Evolutionary conservation across 2,888 invertebrate genomes (phyloP).

Genomic region (Parascotia fuliginaria): DNA sequence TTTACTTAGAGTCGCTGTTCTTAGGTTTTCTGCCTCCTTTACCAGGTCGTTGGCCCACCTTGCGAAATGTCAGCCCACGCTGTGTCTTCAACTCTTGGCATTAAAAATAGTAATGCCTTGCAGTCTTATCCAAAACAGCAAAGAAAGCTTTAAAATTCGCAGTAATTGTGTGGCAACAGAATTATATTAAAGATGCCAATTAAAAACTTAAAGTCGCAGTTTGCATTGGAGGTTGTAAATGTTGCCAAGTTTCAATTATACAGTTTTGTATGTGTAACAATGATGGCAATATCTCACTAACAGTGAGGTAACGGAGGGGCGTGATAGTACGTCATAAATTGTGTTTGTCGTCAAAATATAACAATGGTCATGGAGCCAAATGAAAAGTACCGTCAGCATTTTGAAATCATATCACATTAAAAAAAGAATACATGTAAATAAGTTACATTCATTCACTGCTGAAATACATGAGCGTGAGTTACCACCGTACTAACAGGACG

Average conservation of each 20-base stretch:
- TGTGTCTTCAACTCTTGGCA: no score
- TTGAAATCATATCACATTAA: no score
- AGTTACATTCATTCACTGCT: no score
- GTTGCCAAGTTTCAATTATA: constrained; percentile 49
- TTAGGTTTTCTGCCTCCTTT: no score
- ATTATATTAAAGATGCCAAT: background rate
- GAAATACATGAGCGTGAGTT: no score
- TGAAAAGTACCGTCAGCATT: constrained; percentile 14
- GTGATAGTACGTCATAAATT: constrained; percentile 64
- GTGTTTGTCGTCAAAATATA: constrained; percentile 61
- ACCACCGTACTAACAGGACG: no score
- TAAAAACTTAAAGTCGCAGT: background rate
- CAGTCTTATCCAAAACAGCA: no score
- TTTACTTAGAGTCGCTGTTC: no score
- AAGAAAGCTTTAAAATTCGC: background rate
- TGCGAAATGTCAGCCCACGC: no score
- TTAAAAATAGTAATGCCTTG: no score
- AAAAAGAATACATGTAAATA: no score
- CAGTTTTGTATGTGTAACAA: constrained; percentile 48
- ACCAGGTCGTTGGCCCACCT: no score
- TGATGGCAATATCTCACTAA: constrained; percentile 50
- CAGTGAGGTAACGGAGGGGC: constrained; percentile 52
- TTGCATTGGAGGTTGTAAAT: constrained; percentile 12
- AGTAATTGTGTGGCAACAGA: background rate
- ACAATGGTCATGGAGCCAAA: constrained; percentile 51